Evolutionary conservation across 2,888 invertebrate genomes (phyloP), one percentile per base, ranked within the genome.

Genomic region (Archaeoteleia sp.): DNA sequence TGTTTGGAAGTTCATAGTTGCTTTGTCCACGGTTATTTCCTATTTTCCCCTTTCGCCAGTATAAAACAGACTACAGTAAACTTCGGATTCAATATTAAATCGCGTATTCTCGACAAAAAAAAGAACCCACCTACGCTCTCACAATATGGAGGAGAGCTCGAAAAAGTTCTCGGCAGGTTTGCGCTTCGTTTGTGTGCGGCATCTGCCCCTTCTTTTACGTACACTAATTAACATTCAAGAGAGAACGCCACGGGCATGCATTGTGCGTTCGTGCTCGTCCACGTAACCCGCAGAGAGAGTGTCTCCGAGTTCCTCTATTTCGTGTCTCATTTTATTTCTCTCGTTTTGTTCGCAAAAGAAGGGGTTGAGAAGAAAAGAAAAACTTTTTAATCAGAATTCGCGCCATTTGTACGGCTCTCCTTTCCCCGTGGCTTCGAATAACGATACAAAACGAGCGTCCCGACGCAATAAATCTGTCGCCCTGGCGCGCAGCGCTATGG

Each of bases 381-480:
- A 77, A 79, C 71, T 76, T 78, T 78, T 76, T 75, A 77, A 77
- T 78, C 77, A 74, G 69, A 68, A 60, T 67, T 62, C 61, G 68
- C 71, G 68, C 71, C 67, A 67, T 74, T 73, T 72, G 74, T 71
- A 49, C 62, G 58, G 34, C 34, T 48, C 51, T 20, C 27, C 10
- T 53, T 51, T 23, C 32, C 32, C 42, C 53, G 7, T 42, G 32
- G 67, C 66, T 66, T 72, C 71, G 69, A 58, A 72, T 73, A 77
- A 74, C 77, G 78, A 73, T 74, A 74, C 76, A 68, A 72, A 79
- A 77, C 74, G 76, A 74, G 71, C 70, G 65, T 62, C 67, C 67
- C 58, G 63, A 65, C 74, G 74, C 65, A 63, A 74, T 78, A 76
- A 77, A 79, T 78, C 71, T 70, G 62, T 34, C 49, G 46, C 20